These are phyloP conservation scores for Trachelipus rathkii DNA, from an alignment of 1,140 invertebrate genomes.

Conservation along the genomic window DNA sequence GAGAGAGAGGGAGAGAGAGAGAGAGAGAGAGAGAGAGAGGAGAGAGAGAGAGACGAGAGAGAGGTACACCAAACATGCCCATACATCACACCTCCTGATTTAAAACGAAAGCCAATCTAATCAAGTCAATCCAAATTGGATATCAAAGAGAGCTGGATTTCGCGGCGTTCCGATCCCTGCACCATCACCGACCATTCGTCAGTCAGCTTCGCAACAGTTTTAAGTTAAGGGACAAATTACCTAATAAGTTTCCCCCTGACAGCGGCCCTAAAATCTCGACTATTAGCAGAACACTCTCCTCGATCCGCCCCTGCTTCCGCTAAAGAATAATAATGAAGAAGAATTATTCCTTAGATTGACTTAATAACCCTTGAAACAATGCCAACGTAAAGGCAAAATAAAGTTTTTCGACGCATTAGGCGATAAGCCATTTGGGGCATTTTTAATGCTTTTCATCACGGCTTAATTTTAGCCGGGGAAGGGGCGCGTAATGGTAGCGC, in stretches of 20 bases:
- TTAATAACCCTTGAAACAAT: neutral
- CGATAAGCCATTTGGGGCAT: conserved; percentile 8
- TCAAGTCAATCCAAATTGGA: conserved; percentile 6
- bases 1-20: no score
- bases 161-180: conserved; percentile 1
- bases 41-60: no score
- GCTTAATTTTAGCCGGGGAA: conserved; percentile 41
- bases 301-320: conserved; percentile 33
- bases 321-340: neutral
- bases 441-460: conserved; percentile 30
- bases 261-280: conserved; percentile 43
- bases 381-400: neutral
- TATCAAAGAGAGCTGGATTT: conserved; percentile 12
- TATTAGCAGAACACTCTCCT: conserved; percentile 43
- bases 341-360: neutral
- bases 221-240: conserved; percentile 44
- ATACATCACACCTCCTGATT: neutral
- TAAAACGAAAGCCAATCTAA: neutral
- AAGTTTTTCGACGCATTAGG: neutral
- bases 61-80: neutral
- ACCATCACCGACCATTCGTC: conserved; percentile 33
- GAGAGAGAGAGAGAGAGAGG: no score
- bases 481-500: conserved; percentile 41
- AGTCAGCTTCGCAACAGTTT: conserved; percentile 40
- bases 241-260: conserved; percentile 43